Conservation (phyloP, 1,140 invertebrate genomes). For the Tigriopus japonicus region DNA sequence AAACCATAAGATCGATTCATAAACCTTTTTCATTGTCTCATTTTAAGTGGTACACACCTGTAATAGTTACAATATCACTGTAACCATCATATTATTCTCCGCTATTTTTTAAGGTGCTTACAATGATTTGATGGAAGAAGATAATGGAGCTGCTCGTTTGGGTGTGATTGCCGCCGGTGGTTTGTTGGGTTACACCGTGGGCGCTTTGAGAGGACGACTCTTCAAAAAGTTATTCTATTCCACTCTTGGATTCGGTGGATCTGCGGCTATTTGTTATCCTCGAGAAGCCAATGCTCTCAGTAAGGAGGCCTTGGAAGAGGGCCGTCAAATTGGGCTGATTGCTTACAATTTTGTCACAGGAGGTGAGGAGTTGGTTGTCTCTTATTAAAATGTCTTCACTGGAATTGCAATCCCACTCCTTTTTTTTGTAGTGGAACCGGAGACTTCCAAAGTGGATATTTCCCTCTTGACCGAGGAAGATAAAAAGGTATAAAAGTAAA, state of each 20-base stretch:
- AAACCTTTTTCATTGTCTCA: too few species aligned
- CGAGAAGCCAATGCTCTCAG: neutral
- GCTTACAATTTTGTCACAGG: neutral
- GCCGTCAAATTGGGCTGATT: neutral
- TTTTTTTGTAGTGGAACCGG: too few species aligned
- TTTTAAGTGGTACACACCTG: too few species aligned
- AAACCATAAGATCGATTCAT: too few species aligned
- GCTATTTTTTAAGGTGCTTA: neutral
- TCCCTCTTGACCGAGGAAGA: too few species aligned
- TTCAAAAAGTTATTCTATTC: conserved; percentile 6
- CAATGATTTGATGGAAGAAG: conserved; percentile 6
- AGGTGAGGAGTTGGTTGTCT: too few species aligned
- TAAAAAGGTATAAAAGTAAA: too few species aligned
- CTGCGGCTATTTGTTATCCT: conserved; percentile 2
- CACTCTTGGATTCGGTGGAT: neutral
- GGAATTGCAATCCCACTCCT: too few species aligned
- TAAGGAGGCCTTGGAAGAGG: neutral
- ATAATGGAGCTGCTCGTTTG: neutral
- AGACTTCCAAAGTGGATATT: too few species aligned
- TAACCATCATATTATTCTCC: neutral
- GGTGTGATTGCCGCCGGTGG: neutral
- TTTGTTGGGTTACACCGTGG: neutral
- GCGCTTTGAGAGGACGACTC: neutral
- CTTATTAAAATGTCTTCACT: too few species aligned
- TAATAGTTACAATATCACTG: too few species aligned